Conservation (phyloP, 2,113 vertebrate species). For the Prietella phreatophila region DNA sequence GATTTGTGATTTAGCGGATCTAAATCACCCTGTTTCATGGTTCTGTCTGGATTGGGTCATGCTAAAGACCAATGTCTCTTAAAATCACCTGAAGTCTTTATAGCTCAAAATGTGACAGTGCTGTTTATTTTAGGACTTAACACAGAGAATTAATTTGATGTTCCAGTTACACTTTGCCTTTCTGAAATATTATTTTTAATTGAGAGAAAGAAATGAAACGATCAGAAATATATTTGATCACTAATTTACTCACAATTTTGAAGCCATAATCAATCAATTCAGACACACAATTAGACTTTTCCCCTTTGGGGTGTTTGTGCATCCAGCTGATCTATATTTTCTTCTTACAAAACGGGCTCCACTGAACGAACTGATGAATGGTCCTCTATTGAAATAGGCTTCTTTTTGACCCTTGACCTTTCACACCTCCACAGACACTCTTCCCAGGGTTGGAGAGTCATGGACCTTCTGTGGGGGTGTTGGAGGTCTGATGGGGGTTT, state of each 20-base stretch:
- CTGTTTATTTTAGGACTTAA: not conserved
- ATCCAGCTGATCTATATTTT: slow-evolving; percentile 52
- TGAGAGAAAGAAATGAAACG: not conserved
- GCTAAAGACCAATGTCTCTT: slow-evolving; percentile 7
- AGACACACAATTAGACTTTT: slow-evolving; percentile 14
- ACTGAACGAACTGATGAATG: slow-evolving; percentile 56
- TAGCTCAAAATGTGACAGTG: not conserved
- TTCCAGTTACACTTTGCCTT: not conserved
- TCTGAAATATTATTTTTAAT: not conserved
- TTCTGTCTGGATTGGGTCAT: slow-evolving; percentile 20
- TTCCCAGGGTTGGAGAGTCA: slow-evolving; percentile 18
- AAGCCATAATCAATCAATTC: slow-evolving; percentile 2
- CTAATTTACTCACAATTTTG: not conserved
- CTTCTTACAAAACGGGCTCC: not conserved
- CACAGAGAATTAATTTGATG: not conserved
- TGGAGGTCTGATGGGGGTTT: slow-evolving; percentile 42
- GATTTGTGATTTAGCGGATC: not conserved
- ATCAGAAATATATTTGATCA: not conserved
- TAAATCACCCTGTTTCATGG: slow-evolving; percentile 9
- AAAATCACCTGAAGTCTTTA: not conserved
- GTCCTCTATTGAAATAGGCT: slow-evolving; percentile 58
- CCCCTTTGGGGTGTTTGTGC: slow-evolving; percentile 38
- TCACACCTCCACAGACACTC: slow-evolving; percentile 42
- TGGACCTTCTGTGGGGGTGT: slow-evolving; percentile 23
- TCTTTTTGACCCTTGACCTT: slow-evolving; percentile 50